Conservation (phyloP, 2,113 vertebrate species). For the Centrocercus urophasianus region DNA sequence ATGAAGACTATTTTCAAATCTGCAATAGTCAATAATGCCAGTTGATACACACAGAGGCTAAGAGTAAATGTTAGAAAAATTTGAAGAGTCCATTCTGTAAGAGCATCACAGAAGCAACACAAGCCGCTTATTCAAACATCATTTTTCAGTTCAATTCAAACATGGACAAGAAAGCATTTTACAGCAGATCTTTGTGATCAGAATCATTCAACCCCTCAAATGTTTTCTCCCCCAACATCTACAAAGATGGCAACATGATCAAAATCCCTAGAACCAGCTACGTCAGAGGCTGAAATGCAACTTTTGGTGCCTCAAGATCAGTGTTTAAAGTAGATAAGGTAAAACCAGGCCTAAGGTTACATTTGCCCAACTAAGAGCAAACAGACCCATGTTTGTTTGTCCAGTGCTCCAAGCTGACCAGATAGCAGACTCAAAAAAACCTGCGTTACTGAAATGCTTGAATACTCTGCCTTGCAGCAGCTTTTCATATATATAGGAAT, state of each 20-base stretch:
- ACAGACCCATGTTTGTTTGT: not conserved
- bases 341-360: conserved; percentile 1
- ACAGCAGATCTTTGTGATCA: not conserved
- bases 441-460: not conserved
- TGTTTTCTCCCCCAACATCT: not conserved
- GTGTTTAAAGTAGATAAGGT: not conserved
- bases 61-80: not conserved
- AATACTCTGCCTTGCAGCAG: not conserved
- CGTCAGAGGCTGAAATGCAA: not conserved
- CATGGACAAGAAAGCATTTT: not conserved
- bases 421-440: not conserved
- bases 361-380: conserved; percentile 1
- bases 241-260: not conserved
- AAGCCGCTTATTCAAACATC: not conserved
- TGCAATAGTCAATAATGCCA: not conserved
- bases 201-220: not conserved
- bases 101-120: not conserved
- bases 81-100: not conserved
- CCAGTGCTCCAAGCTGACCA: not conserved
- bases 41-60: not conserved
- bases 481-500: not conserved
- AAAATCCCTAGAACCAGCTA: not conserved
- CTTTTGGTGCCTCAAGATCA: not conserved
- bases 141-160: not conserved
- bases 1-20: not conserved